Conservation (phyloP, 2,113 vertebrate genomes). For the Prunella fulvescens region DNA sequence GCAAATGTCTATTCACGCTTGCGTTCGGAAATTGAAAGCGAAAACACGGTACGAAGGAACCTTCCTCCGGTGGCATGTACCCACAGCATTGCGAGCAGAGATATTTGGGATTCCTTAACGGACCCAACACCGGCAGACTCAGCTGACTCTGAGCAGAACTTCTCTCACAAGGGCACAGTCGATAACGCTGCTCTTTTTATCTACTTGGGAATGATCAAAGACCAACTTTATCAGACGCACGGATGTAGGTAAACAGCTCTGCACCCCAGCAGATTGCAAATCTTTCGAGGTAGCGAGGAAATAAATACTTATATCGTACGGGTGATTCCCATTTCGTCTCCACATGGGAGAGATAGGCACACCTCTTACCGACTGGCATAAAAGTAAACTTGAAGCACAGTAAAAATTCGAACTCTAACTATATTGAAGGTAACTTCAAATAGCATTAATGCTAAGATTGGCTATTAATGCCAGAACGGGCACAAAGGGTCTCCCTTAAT, state of each 20-base stretch:
- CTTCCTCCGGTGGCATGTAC: conserved; percentile 1
- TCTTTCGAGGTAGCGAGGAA: background rate
- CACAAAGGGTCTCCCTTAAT: background rate
- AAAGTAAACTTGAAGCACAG: background rate
- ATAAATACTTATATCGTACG: background rate
- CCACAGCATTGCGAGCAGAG: background rate
- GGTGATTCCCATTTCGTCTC: background rate
- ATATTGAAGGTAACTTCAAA: background rate
- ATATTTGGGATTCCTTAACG: conserved; percentile 39
- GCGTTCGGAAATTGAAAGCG: conserved; percentile 12
- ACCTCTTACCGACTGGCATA: background rate
- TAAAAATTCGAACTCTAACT: background rate
- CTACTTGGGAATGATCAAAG: conserved; percentile 31
- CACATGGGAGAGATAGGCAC: background rate
- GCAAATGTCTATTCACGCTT: conserved; percentile 18
- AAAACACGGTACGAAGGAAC: conserved; percentile 26
- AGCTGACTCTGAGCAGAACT: conserved; percentile 1
- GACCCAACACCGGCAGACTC: background rate
- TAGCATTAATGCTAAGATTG: background rate
- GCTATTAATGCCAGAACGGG: background rate
- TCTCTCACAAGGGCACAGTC: background rate
- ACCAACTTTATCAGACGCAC: background rate
- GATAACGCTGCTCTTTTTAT: conserved; percentile 20
- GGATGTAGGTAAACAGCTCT: conserved; percentile 35
- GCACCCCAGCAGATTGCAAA: background rate